Evolutionary conservation across 1,140 invertebrate species (phyloP).

Genomic region (Mycetomoellerius zeteki): DNA sequence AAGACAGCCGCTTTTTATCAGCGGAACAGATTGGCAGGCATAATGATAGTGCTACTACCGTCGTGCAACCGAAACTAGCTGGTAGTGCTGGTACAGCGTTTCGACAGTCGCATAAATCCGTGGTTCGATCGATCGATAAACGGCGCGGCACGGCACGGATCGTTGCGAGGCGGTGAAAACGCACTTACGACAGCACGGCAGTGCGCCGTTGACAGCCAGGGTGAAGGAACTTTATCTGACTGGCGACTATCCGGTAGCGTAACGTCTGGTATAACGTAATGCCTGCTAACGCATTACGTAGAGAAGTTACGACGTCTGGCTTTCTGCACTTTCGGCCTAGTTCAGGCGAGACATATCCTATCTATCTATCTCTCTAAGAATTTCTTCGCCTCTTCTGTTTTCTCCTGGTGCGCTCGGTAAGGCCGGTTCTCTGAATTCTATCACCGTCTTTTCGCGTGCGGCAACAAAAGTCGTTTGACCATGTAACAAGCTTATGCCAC

Average conservation of each 20-base stretch:
- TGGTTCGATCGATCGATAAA: conserved; percentile 67
- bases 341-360: conserved; percentile 29
- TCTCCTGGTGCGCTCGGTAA: neutral
- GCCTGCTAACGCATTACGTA: conserved; percentile 51
- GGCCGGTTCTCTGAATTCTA: conserved; percentile 26
- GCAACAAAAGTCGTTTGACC: conserved; percentile 21
- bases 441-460: neutral
- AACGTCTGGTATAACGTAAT: conserved; percentile 56
- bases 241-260: conserved; percentile 64
- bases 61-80: conserved; percentile 21
- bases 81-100: conserved; percentile 36
- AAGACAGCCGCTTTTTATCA: conserved; percentile 27
- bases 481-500: conserved; percentile 27
- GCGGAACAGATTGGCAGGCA: conserved; percentile 21
- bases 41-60: conserved; percentile 28
- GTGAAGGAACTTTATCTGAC: conserved; percentile 70
- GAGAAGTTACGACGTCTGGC: conserved; percentile 49
- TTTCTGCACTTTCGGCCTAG: conserved; percentile 64
- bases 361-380: conserved; percentile 36
- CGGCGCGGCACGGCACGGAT: neutral
- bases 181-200: conserved; percentile 58
- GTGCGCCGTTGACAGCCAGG: conserved; percentile 28
- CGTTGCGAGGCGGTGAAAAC: conserved; percentile 64
- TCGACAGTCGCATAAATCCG: conserved; percentile 62
- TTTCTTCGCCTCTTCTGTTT: conserved; percentile 27